Percentiles rank a stretch among this genome's conserved stretches.
Evolutionary conservation across 2,888 invertebrate genomes (phyloP).

Genomic region (Andricus curvator): DNA sequence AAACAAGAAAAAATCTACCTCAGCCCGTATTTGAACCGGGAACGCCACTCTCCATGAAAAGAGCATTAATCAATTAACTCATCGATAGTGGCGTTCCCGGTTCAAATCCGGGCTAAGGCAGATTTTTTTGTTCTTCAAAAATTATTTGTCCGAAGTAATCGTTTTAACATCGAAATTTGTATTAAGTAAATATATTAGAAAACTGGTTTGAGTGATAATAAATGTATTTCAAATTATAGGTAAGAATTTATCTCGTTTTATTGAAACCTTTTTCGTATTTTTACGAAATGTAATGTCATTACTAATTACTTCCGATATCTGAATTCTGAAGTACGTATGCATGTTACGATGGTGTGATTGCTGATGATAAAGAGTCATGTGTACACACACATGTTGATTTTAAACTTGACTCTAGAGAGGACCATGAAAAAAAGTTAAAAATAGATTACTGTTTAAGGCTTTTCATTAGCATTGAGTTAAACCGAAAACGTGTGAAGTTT

Average conservation of each 20-base stretch:
- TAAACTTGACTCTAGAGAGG: slow-evolving; percentile 12
- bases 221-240: neutral
- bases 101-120: too few relatives aligned
- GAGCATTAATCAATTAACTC: too few relatives aligned
- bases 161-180: too few relatives aligned
- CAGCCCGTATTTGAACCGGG: too few relatives aligned
- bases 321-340: neutral
- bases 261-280: neutral
- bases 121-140: too few relatives aligned
- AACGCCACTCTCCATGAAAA: too few relatives aligned
- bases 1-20: too few relatives aligned
- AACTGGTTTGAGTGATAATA: neutral
- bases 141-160: too few relatives aligned
- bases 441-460: neutral
- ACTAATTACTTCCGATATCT: slow-evolving; percentile 25
- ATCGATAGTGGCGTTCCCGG: too few relatives aligned
- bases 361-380: neutral
- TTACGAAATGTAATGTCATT: neutral
- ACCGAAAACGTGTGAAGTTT: neutral
- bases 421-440: neutral
- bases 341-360: slow-evolving; percentile 10
- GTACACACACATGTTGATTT: slow-evolving; percentile 20
- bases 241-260: neutral
- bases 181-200: too few relatives aligned
- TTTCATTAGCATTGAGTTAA: neutral